Base-by-base conservation (phyloP, 2,113 vertebrate species). In the Alosa alosa region DNA sequence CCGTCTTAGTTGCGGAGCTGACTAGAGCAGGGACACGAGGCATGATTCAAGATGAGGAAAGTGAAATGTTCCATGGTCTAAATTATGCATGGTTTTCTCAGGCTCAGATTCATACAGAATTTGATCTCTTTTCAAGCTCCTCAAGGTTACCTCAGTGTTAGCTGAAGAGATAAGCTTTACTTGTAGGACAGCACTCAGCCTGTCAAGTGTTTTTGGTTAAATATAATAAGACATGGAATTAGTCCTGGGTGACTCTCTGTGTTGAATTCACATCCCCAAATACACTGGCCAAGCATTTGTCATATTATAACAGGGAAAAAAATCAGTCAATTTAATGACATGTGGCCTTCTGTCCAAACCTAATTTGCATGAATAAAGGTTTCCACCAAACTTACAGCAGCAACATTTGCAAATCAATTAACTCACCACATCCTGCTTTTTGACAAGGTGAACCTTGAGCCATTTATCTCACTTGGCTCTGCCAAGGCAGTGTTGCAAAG, bases 351-450 rank as follows among this genome's bases (percentile, higher is more conserved):
- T 75, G 68, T 75, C 68, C 9, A 36, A 75, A 75, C 13, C 3
- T 13, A 36, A 75, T 75, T 39, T 3, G 68, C 8, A 75, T 31
- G 91, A 92, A 92, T 91, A 89, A 90, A 91, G 89, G 90, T 55
- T 6, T 88, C 84, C 86, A 86, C 83, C 84, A 90, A 90, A 90
- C 81, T 89, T 91, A 86, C 89, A 86, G 87, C 88, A 85, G 83
- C 91, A 92, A 88, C 89, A 92, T 91, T 91, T 91, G 90, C 90
- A 87, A 89, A 90, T 92, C 86, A 88, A 93, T 93, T 93, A 91
- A 91, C 88, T 83, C 47, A 46, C 84, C 85, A 49, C 22, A 87
- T 88, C 85, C 87, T 91, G 90, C 86, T 88, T 91, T 88, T 89
- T 90, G 86, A 84, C 83, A 90, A 90, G 90, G 89, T 93, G 89